Base-by-base conservation (phyloP, 2,797 vertebrate genomes). In the Pseudochromis fuscus region DNA sequence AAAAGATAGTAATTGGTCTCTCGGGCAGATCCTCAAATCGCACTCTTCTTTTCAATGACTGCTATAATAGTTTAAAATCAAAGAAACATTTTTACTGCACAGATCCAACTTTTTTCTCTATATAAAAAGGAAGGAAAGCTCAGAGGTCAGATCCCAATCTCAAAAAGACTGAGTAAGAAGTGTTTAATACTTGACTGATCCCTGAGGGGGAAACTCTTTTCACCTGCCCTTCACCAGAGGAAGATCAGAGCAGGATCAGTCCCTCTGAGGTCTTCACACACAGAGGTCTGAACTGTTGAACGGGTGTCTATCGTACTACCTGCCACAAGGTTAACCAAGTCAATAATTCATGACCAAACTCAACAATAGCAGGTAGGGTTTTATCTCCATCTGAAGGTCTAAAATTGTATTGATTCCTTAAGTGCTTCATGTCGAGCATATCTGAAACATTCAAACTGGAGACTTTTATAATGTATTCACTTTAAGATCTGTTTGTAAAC, bases 291-390 rank as follows among this genome's bases (percentile, higher is more conserved):
- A 67, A 55, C 42, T 49, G 57, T 58, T 66, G 21, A 72, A 55
- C 33, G 49, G 15, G 4, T 56, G 45, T 67, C 30, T n/a, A 60
- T 53, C 45, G 27, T 33, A 21, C 56, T 51, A 61, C 61, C 3
- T 53, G 40, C 53, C 9, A 33, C 35, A 61, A 53, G 15, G 28
- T 72, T 28, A 57, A 23, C 38, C 0, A 8, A 27, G 62, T 72
- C 67, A 79, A 78, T 78, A 28, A 83, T 80, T 83, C 2, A 74
- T 61, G 19, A 53, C 2, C 31, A 53, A 48, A 72, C 28, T 53
- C 37, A 44, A 38, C 21, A 30, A 50, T 28, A 19, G 2, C 6
- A 7, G 19, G 21, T 23, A 35, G 19, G 42, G 31, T 25, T 16
- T 40, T 7, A 48, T 31, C 7, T 42, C n/a, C 4, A 13, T 13